A percentile compares a stretch with the other conserved stretches of the same genome.
Conservation (phyloP, 2,888 invertebrate species). For the Aethes cnicana region DNA sequence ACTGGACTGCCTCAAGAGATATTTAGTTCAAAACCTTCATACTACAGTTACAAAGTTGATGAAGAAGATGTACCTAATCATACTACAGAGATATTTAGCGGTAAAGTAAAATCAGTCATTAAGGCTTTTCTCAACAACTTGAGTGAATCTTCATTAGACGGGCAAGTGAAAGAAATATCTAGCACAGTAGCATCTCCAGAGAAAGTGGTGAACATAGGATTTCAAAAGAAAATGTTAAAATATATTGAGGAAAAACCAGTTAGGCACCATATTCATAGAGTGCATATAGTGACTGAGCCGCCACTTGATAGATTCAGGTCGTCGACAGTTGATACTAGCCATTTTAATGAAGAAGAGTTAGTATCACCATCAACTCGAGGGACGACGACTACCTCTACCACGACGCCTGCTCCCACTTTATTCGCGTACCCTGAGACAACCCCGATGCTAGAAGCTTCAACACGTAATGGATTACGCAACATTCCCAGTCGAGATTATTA, state of each 20-base stretch:
- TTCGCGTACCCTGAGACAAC: constrained; percentile 46
- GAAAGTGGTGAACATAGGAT: constrained; percentile 66
- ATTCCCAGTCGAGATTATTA: constrained; percentile 44
- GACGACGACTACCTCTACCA: constrained; percentile 44
- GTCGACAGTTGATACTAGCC: constrained; percentile 42
- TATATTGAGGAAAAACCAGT: constrained; percentile 57
- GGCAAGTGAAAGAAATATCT: constrained; percentile 34
- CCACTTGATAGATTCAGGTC: constrained; percentile 42
- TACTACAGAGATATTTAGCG: constrained; percentile 70
- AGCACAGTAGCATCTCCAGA: constrained; percentile 44
- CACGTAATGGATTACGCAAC: constrained; percentile 42
- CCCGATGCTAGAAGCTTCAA: constrained; percentile 47
- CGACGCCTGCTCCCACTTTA: constrained; percentile 44
- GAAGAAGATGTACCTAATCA: constrained; percentile 64
- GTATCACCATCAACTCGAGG: constrained; percentile 47
- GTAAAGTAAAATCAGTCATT: constrained; percentile 66
- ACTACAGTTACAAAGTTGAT: constrained; percentile 65
- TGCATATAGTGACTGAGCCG: constrained; percentile 67
- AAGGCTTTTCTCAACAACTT: constrained; percentile 67
- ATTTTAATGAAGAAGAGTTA: constrained; percentile 37
- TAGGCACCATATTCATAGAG: constrained; percentile 53
- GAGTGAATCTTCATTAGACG: constrained; percentile 44
- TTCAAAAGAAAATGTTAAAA: constrained; percentile 58
- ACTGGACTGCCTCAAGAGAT: constrained; percentile 43
- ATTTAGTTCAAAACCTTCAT: constrained; percentile 53